Conservation (phyloP, 1,140 invertebrate genomes). For the Chymomyza costata region DNA sequence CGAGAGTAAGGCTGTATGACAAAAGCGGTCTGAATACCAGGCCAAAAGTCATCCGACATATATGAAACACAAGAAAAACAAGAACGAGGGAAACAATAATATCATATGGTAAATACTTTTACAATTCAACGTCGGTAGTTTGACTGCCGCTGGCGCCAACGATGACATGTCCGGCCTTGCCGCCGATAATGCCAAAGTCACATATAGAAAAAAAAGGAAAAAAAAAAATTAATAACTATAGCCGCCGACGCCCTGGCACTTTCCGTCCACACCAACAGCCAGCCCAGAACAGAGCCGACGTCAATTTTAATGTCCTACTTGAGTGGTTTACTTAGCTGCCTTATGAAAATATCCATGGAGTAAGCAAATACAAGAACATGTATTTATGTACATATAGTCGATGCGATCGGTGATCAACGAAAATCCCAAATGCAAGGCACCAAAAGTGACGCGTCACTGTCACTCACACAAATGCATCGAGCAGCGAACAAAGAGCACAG, state of each 20-base stretch:
- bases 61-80: conserved; percentile 11
- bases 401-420: conserved; percentile 16
- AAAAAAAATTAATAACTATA: no score
- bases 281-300: not conserved
- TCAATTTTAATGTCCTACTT: conserved; percentile 61
- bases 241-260: no score
- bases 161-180: conserved; percentile 70
- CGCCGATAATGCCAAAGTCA: conserved; percentile 2
- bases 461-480: conserved; percentile 58
- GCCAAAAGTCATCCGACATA: conserved; percentile 38
- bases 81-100: conserved; percentile 40
- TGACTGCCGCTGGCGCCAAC: conserved; percentile 63
- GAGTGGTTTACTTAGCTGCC: conserved; percentile 75
- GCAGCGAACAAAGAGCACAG: no score
- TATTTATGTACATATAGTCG: conserved; percentile 9
- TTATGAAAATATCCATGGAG: conserved; percentile 74
- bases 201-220: no score
- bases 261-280: not conserved
- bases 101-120: conserved; percentile 13
- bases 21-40: no score
- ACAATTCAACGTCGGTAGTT: conserved; percentile 43
- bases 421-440: conserved; percentile 27
- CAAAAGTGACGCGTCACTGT: conserved; percentile 74
- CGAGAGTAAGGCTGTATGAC: conserved; percentile 1
- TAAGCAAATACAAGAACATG: conserved; percentile 59